Evolutionary conservation across 2,113 vertebrate species (phyloP).

Genomic region (Vombatus ursinus): DNA sequence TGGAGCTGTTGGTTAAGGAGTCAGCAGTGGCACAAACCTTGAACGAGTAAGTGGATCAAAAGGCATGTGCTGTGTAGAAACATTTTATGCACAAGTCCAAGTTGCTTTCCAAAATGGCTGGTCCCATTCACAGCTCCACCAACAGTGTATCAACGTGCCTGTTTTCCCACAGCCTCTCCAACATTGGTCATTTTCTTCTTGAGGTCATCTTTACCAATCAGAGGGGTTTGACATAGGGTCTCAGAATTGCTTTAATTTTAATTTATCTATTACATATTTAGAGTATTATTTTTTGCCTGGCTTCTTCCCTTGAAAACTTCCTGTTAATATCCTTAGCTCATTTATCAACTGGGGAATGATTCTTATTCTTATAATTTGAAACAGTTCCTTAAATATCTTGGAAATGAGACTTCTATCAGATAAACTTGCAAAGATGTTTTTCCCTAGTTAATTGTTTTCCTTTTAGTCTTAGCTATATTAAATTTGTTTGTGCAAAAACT

Average conservation of each 20-base stretch:
- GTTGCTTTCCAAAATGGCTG: not conserved
- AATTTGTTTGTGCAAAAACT: not conserved
- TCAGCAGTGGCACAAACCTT: not conserved
- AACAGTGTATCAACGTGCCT: not conserved
- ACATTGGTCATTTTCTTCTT: not conserved
- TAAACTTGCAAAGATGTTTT: not conserved
- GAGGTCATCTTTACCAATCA: not conserved
- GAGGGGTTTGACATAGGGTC: not conserved
- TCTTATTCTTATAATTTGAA: not conserved
- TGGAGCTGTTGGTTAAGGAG: not conserved
- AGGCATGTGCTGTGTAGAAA: not conserved
- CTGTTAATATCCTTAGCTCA: not conserved
- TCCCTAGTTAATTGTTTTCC: not conserved
- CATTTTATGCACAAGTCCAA: not conserved
- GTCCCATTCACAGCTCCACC: not conserved
- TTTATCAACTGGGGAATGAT: not conserved
- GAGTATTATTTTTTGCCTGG: not conserved
- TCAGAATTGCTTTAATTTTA: not conserved
- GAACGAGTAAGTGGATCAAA: not conserved
- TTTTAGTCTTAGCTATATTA: not conserved
- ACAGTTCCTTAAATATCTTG: not conserved
- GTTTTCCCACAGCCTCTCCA: not conserved
- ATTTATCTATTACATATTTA: not conserved
- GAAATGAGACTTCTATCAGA: not conserved
- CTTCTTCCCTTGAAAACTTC: not conserved